Base-by-base conservation (phyloP, 2,888 invertebrate genomes). In the Melieria crassipennis region DNA sequence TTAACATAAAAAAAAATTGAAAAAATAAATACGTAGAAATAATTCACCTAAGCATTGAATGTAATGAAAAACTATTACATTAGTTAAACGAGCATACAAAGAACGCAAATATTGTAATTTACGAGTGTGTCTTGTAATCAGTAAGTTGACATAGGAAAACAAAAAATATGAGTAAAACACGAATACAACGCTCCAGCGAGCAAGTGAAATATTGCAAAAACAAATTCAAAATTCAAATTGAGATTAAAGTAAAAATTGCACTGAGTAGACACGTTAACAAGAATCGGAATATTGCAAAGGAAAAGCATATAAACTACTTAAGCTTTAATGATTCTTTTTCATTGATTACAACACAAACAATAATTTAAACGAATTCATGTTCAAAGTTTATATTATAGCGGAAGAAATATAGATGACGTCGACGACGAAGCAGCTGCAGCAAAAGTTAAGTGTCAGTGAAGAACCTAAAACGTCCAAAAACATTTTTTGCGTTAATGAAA, bases 71-170 rank as follows among this genome's bases (percentile, higher is more conserved):
- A 47, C 43, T 58, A 45, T 11, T 52, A 45, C 4, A 64, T 48
- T 43, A n/a, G 4, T 43, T 61, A 63, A 63, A 62, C n/a, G 43
- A 61, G 42, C 7, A 7, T 56, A 9, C 11, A 56, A 63, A 56
- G 48, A 56, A 56, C 7, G 46, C 42, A 64, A 63, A 63, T 4
- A 43, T 70, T 45, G 65, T 58, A 70, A 70, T 70, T 56, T 67
- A 67, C 67, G 56, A 63, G 66, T 69, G 74, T 75, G 74, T 75
- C 74, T 75, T 75, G 71, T 72, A 73, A 71, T 65, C 64, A 64
- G 52, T 75, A 75, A 75, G 74, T 62, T 45, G 55, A 56, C 64
- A 67, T 52, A 64, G 64, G 52, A 56, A 30, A 30, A 30, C 30
- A 30, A 30, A 30, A 30, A 30, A 30, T 30, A 30, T 30, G 30